Evolutionary conservation across 2,888 invertebrate genomes (phyloP), one percentile per base, ranked within the genome.

Genomic region (Tenthredo notha): DNA sequence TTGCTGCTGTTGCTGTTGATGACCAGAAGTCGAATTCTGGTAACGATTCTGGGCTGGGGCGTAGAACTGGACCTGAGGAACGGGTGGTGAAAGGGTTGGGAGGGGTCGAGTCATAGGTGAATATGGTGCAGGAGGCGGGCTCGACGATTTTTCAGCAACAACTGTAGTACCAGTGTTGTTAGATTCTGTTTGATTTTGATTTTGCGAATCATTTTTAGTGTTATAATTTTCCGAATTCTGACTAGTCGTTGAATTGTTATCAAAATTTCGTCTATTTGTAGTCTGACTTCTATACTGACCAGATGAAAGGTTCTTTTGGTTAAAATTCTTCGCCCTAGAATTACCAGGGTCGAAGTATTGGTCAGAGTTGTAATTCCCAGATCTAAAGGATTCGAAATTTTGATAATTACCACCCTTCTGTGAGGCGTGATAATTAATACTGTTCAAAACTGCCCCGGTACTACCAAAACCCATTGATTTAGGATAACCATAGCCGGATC

Each of bases 21-120:
- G 88, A 37, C 88, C 29, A 86, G 88, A 87, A 86, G 88, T 75
- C 86, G 89, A 88, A 77, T 90, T 89, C 85, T 90, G 90, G 87
- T 90, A 91, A 84, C 90, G 91, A 80, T 89, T 91, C 85, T 90
- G 91, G 67, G 85, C 87, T 78, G 89, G 87, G 43, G 87, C 85
- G 87, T 91, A 93, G 86, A 92, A 91, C 90, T 92, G 93, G 87
- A 92, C 92, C 92, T 93, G 93, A 86, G 89, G 88, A 88, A 90
- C 89, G 89, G 92, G 89, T 75, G 92, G 92, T 89, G 92, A 92
- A 85, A 91, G 87, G 89, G 89, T 92, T 89, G 91, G 92, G 90
- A 89, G 88, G 84, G 92, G 92, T 87, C 88, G 90, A 87, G 91
- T 90, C 89, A 90, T 91, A 75, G 92, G 91, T 70, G 91, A 91